Evolutionary conservation across 2,797 vertebrate genomes (phyloP).

Genomic region (Petrocephalus sullivani): DNA sequence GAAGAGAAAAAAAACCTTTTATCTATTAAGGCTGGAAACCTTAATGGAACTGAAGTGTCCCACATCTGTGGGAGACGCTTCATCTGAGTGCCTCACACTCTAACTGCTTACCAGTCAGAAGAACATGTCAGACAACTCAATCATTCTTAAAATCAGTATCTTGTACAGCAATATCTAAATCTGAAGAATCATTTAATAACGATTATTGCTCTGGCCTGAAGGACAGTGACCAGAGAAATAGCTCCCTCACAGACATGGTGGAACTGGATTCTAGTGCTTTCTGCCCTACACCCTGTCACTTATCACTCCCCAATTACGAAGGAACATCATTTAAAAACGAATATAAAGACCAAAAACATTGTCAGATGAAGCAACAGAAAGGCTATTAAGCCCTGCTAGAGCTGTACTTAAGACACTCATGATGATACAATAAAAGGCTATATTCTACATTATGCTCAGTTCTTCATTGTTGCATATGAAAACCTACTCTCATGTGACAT

Average conservation of each 20-base stretch:
- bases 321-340: background rate
- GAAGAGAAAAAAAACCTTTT: conserved; percentile 11
- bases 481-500: background rate
- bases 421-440: background rate
- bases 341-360: background rate
- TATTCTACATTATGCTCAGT: background rate
- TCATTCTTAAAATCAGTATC: background rate
- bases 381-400: background rate
- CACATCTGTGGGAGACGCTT: background rate
- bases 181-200: background rate
- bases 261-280: background rate
- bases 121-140: background rate
- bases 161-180: background rate
- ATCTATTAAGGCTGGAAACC: conserved; percentile 3
- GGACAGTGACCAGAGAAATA: background rate
- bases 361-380: background rate
- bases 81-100: background rate
- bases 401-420: background rate
- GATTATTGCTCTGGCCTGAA: background rate
- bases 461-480: background rate
- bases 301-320: background rate
- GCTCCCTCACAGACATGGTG: background rate
- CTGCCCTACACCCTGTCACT: background rate
- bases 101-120: background rate
- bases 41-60: conserved; percentile 19